Conservation (phyloP, 2,797 vertebrate genomes). For the Psittacula derbiana region DNA sequence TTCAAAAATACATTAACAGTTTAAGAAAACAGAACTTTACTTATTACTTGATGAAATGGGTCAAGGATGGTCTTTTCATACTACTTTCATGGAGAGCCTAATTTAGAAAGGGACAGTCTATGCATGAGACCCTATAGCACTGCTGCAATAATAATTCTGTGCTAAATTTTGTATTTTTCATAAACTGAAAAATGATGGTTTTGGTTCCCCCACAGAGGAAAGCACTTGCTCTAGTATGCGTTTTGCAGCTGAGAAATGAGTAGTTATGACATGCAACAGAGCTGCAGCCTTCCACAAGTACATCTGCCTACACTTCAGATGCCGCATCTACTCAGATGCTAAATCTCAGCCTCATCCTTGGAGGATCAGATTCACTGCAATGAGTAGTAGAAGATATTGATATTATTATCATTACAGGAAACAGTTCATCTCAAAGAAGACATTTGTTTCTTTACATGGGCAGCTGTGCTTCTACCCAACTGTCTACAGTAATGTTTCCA, state of each 20-base stretch:
- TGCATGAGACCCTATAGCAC: neutral
- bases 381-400: neutral
- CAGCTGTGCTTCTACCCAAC: neutral
- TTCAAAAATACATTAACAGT: neutral
- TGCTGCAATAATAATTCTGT: neutral
- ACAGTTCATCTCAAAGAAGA: neutral
- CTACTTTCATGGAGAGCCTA: neutral
- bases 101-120: neutral
- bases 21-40: neutral
- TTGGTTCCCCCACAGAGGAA: neutral
- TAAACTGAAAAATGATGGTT: neutral
- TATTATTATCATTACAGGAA: neutral
- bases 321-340: neutral
- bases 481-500: neutral
- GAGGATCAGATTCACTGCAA: neutral
- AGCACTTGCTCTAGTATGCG: neutral
- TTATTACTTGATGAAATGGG: neutral
- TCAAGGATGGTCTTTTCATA: neutral
- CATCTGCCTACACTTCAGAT: neutral
- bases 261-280: neutral
- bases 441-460: neutral
- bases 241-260: neutral
- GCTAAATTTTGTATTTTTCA: neutral
- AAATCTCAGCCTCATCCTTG: neutral
- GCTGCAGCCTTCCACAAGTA: neutral